Base-by-base conservation (phyloP, 2,888 invertebrate species). In the Tetragonisca angustula region DNA sequence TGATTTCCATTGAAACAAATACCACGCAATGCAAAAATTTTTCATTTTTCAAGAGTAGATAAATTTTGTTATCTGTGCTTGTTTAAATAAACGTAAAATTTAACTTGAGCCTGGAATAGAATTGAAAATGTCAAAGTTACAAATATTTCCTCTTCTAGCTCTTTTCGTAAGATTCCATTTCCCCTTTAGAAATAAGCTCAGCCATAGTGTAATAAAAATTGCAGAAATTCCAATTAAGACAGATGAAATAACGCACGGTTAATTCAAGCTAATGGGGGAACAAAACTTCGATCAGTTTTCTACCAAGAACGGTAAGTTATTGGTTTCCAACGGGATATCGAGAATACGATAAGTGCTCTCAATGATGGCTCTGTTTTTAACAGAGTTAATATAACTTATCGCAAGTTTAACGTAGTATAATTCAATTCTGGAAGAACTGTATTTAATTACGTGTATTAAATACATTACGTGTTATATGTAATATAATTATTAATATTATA, bases 271-370 rank as follows among this genome's bases (percentile, higher is more conserved):
- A 59, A 68, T 49, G 43, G 24, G 15, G 13, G 15, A 24, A 19
- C 24, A 21, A 50, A 69, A 68, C 21, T 67, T 69, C 61, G 32
- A 75, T 67, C 49, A 50, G 19, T 68, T 69, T n/a, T 17, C n/a
- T 49, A 24, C 32, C 56, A 56, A 59, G 59, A 32, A 50, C 49
- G 76, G 50, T 76, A 76, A 68, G 59, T 68, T 68, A 76, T 76
- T 49, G 75, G 59, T n/a, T 75, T 56, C 32, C n/a, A 36, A 75
- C 21, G 21, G 75, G 54, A 43, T 75, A 68, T 75, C 67, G 75
- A 74, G 64, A 64, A 64, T 64, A 27, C 49, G 56, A 67, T 56
- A 75, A 76, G 67, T 59, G 49, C n/a, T 49, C 56, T 59, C n/a
- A 49, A 68, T n/a, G 27, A 68, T n/a, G 27, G n/a, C 52, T 56